These are phyloP conservation scores for Ibycter americanus DNA, from an alignment of 2,797 vertebrate species.

Conservation along the genomic window DNA sequence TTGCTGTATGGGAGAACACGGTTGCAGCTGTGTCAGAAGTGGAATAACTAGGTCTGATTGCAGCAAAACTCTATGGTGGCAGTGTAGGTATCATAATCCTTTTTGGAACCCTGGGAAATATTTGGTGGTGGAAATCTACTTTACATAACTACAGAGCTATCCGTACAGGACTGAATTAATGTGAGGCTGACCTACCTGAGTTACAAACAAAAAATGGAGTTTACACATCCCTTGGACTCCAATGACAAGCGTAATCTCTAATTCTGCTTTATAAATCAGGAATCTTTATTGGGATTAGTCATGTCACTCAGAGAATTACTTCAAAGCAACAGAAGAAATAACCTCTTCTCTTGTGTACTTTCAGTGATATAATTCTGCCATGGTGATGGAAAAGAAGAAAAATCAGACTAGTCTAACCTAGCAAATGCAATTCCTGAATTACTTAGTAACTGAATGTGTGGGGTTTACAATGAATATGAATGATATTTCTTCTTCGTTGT, in stretches of 20 bases:
- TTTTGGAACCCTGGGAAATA: neutral
- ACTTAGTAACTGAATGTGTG: neutral
- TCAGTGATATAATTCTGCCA: neutral
- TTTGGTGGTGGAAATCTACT: neutral
- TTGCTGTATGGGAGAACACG: neutral
- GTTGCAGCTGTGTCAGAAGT: neutral
- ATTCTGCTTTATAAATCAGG: neutral
- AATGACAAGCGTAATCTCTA: neutral
- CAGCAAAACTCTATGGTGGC: neutral
- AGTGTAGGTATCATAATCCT: neutral
- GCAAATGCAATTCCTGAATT: neutral
- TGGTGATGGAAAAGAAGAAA: neutral
- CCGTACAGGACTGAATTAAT: neutral
- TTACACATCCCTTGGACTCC: neutral
- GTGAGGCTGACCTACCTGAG: neutral
- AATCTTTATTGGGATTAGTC: neutral
- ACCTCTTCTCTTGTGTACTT: neutral
- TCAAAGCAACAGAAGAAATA: slow-evolving; percentile 26
- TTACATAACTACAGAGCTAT: neutral
- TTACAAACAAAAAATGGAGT: neutral
- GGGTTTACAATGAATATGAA: neutral
- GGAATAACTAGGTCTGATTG: neutral
- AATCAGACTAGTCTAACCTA: neutral
- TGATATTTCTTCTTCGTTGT: neutral
- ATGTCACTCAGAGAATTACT: neutral